Conservation (phyloP, 2,797 vertebrate species). For the Rhynchonycteris naso region DNA sequence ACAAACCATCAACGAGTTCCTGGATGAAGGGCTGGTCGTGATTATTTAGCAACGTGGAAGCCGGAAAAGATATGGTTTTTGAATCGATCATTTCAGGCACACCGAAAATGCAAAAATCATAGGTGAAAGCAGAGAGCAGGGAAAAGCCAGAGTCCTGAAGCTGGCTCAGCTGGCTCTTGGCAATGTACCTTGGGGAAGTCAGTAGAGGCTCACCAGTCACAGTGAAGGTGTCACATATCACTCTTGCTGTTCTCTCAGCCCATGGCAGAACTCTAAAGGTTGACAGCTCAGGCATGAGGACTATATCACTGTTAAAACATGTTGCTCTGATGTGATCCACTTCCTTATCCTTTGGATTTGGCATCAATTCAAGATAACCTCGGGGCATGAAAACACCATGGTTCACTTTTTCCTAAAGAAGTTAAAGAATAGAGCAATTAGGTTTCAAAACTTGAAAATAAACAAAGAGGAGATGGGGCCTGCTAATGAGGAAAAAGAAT, state of each 20-base stretch:
- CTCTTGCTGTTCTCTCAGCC: conserved; percentile 93
- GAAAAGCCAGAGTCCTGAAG: conserved; percentile 92
- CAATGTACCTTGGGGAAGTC: conserved; percentile 93
- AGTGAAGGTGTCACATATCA: conserved; percentile 95
- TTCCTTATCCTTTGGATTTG: conserved; percentile 91
- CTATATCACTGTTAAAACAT: conserved; percentile 93
- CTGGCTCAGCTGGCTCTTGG: conserved; percentile 91
- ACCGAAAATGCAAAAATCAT: conserved; percentile 94
- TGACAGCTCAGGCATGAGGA: conserved; percentile 93
- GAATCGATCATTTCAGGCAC: conserved; percentile 92
- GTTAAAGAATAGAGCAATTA: conserved; percentile 53
- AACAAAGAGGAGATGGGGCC: background rate
- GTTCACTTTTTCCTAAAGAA: conserved; percentile 92
- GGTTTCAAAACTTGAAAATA: conserved; percentile 16
- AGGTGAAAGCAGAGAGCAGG: conserved; percentile 92
- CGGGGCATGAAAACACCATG: conserved; percentile 94
- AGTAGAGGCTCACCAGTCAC: conserved; percentile 90
- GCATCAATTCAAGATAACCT: conserved; percentile 93
- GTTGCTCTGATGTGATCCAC: conserved; percentile 90
- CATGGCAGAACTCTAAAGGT: conserved; percentile 93
- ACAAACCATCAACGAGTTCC: conserved; percentile 94
- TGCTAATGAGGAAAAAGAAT: background rate
- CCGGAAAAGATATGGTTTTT: conserved; percentile 93
- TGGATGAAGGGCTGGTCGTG: conserved; percentile 94
- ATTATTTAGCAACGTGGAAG: conserved; percentile 91